Evolutionary conservation across 2,888 invertebrate genomes (phyloP), one percentile per base, ranked within the genome.

Genomic region (Apocheima hispidaria): DNA sequence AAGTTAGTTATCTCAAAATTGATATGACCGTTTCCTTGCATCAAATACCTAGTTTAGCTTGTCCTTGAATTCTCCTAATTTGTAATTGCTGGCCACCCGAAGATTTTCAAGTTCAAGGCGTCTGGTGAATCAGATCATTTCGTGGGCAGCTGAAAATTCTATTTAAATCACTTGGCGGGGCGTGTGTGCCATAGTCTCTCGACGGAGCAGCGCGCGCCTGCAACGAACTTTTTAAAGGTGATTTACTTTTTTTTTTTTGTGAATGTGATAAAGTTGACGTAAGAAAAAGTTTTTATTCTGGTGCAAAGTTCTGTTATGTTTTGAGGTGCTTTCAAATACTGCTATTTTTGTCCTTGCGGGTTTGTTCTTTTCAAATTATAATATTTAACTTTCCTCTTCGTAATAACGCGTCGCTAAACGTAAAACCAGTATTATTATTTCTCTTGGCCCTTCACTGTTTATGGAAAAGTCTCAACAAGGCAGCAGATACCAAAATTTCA

Each of bases 61-160:
- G 4, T 12, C 9, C 23, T 21, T 30, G 18, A 58, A 48, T 20
- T 26, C 28, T 48, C 23, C 20, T n/a, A 70, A 14, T 44, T 9
- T 0, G 4, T 1, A 28, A n/a, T 33, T 65, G 50, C 69, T 77
- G 73, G 79, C 68, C 64, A 72, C 69, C 64, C 62, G 14, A 49
- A 53, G 51, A 53, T 73, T 65, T 71, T 63, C 88, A 91, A 91
- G 90, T 91, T 92, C 92, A 92, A 91, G 92, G 91, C 88, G 82
- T 79, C 76, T 77, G 71, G 72, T 90, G 88, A 92, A 79, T 91
- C 90, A 91, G 74, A 73, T 52, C 63, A 41, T 62, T 74, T 79
- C 81, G 90, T 90, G 90, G 91, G 90, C 81, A 73, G 89, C 83
- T 83, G 84, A 85, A 86, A 83, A 77, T 85, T 90, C 90, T 92